Base-by-base conservation (phyloP, 2,888 invertebrate species). In the Andrena trimmerana region DNA sequence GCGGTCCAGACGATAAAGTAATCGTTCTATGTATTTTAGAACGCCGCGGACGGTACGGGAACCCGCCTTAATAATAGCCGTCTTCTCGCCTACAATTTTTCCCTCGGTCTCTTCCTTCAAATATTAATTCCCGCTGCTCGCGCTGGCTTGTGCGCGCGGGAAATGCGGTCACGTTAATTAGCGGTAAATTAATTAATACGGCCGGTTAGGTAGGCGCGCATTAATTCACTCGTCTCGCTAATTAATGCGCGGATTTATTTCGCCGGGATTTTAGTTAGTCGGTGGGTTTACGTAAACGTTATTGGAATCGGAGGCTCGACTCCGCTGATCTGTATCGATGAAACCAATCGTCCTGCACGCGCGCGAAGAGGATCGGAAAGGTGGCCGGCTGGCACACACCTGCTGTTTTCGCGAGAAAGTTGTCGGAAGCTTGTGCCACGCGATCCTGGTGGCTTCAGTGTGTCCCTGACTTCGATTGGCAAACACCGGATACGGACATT, bases 171-270 rank as follows among this genome's bases (percentile, higher is more conserved):
- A 20, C 54, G 69, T 78, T 87, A 87, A 85, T 85, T 86, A 73
- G 69, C 50, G 78, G 76, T 78, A 72, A 76, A 86, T 81, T 85
- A 87, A 87, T 87, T 87, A 83, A 78, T 71, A 69, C 66, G 68
- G 54, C 68, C 59, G 71, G 80, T 78, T 78, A 80, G 78, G 78
- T 83, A 76, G 57, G 48, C 59, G 24, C 24, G 66, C 48, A 82
- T 86, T 85, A 85, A 86, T 72, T 74, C 13, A 13, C 50, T 27
- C 60, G 27, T 42, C 27, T 7, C 33, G 65, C 57, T 78, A 80
- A 86, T 86, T 83, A 80, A 83, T 66, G 27, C n/a, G 60, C 62
- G 77, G 75, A 81, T 78, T 76, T 65, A 50, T 50, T 59, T 57
- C 54, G 20, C 7, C 4, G 10, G 13, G 42, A 48, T 57, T 68